Percentiles rank a stretch among this genome's conserved stretches.
phyloP scores from a whole-genome alignment of 35 echinoderm and acorn worm genomes.

The Stichopus chloronotus region DNA sequence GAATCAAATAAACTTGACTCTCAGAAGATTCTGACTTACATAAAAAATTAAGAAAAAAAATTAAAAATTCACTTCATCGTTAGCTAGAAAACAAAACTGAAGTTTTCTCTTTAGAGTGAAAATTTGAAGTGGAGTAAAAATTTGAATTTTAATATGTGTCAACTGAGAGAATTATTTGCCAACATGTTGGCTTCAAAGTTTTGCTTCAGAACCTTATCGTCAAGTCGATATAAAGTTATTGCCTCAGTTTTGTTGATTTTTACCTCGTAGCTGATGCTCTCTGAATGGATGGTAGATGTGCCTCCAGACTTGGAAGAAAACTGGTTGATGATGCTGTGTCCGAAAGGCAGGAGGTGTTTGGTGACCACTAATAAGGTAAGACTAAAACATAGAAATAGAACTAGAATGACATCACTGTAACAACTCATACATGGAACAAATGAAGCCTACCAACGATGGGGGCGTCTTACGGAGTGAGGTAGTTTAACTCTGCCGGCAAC shows the following conservation, averaged over 20 bases:
- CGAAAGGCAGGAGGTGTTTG: conserved; percentile 72
- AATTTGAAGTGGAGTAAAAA: too few species aligned
- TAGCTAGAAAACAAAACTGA: too few species aligned
- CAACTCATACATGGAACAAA: too few species aligned
- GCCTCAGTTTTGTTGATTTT: not conserved
- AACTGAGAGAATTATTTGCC: not conserved
- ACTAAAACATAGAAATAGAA: not conserved
- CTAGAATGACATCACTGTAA: too few species aligned
- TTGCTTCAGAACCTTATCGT: not conserved
- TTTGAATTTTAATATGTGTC: not conserved
- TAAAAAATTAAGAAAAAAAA: too few species aligned
- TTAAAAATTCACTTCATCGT: too few species aligned
- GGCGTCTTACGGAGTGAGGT: too few species aligned
- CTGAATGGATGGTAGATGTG: conserved; percentile 91
- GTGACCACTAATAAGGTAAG: conserved; percentile 76
- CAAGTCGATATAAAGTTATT: not conserved
- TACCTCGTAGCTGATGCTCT: conserved; percentile 80
- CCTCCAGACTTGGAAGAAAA: conserved; percentile 76
- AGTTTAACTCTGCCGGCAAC: too few species aligned
- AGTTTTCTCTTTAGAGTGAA: too few species aligned
- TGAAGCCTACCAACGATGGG: too few species aligned
- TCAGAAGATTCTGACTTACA: too few species aligned
- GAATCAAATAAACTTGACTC: too few species aligned
- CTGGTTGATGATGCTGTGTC: conserved; percentile 94
- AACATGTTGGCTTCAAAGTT: not conserved